Conservation (phyloP, 2,888 invertebrate genomes). For the Platerodrilus igneus region DNA sequence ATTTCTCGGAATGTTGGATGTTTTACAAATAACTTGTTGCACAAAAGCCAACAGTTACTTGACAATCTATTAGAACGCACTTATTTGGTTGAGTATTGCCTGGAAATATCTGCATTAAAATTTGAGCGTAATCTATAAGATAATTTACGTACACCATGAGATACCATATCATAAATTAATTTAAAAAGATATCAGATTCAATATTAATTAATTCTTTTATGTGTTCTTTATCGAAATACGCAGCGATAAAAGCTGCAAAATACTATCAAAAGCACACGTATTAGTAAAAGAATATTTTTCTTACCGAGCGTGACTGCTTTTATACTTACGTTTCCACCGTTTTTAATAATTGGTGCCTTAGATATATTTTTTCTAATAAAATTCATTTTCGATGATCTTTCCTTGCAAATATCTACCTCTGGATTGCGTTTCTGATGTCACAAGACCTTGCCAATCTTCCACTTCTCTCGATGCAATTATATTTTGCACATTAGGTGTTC, state of each 20-base stretch:
- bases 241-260: not conserved
- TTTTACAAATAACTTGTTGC: constrained; percentile 2
- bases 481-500: not conserved
- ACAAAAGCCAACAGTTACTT: constrained; percentile 2
- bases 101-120: not conserved
- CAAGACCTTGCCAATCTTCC: constrained; percentile 4
- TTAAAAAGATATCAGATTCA: not conserved
- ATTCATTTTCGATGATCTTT: not conserved
- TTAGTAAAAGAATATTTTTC: constrained; percentile 1
- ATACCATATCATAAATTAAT: constrained; percentile 1
- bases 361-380: not conserved
- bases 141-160: not conserved
- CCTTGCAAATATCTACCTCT: constrained; percentile 1
- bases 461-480: constrained; percentile 1
- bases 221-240: not conserved
- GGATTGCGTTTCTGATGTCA: not conserved
- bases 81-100: not conserved
- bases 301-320: constrained; percentile 1
- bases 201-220: not conserved
- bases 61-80: not conserved
- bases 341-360: constrained; percentile 5
- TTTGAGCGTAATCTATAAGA: constrained; percentile 2
- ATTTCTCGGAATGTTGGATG: constrained; percentile 2
- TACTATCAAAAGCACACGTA: constrained; percentile 6
- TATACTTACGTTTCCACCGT: not conserved